These are phyloP conservation scores for Pseudopleuronectes americanus DNA, from an alignment of 2,797 vertebrate species.

Conservation along the genomic window DNA sequence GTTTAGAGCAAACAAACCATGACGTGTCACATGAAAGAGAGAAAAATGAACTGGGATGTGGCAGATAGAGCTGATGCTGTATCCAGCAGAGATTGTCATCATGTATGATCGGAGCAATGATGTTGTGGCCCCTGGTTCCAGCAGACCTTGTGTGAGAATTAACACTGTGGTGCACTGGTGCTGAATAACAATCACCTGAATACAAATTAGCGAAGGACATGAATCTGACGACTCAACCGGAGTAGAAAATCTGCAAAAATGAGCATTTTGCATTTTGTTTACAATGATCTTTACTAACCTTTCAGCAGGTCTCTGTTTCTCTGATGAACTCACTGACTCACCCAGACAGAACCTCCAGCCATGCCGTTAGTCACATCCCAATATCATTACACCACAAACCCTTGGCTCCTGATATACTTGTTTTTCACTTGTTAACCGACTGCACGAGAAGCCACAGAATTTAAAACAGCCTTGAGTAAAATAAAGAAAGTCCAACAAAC, in stretches of 20 bases:
- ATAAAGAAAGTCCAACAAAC: neutral
- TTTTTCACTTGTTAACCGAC: neutral
- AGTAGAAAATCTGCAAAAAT: neutral
- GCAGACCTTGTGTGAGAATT: neutral
- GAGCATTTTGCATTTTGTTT: no score
- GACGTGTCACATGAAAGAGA: neutral
- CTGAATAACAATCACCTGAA: neutral
- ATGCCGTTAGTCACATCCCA: neutral
- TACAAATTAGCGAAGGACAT: neutral
- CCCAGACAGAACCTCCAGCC: neutral
- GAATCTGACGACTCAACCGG: neutral
- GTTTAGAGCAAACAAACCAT: neutral
- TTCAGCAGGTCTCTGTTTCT: neutral
- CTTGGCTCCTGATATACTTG: neutral
- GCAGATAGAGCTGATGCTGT: neutral
- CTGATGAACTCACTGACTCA: constrained; percentile 14
- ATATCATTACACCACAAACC: neutral
- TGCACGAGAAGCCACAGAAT: neutral
- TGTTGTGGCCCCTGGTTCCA: neutral
- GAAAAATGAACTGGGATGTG: neutral
- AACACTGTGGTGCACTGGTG: neutral
- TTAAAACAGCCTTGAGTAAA: neutral
- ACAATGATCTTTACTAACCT: no score
- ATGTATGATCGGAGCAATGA: neutral
- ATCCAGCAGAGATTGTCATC: neutral